Conservation (phyloP, 1,140 invertebrate genomes). For the Popillia japonica region DNA sequence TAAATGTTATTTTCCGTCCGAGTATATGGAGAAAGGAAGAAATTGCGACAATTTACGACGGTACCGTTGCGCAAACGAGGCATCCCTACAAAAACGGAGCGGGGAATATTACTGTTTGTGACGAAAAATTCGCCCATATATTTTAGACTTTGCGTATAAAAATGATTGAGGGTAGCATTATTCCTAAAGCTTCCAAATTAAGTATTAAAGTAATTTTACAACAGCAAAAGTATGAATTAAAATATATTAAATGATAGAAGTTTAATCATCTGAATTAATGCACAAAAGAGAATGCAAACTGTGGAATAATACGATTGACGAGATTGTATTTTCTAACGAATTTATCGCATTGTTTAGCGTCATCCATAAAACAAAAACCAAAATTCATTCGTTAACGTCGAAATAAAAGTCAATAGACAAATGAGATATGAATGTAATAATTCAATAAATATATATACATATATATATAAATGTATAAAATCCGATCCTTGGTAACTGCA, state of each 20-base stretch:
- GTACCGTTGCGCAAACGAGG: neutral
- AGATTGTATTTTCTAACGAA: no score
- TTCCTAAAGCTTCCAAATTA: neutral
- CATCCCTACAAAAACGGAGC: neutral
- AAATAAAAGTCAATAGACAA: no score
- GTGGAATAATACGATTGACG: no score
- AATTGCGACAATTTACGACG: conserved; percentile 27
- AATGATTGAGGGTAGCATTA: neutral
- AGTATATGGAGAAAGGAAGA: conserved; percentile 22
- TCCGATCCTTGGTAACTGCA: no score
- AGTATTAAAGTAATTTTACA: neutral
- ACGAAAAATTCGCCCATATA: conserved; percentile 1
- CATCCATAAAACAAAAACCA: no score
- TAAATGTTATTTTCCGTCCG: conserved; percentile 23
- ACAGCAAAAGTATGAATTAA: neutral
- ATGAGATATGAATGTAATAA: no score
- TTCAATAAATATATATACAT: no score
- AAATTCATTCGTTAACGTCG: no score
- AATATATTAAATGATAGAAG: neutral
- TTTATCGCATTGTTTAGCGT: no score
- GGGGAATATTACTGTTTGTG: neutral
- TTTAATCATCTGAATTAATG: no score
- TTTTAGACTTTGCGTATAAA: conserved; percentile 21
- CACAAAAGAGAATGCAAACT: no score
- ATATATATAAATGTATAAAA: no score